Base-by-base conservation (phyloP, 2,888 invertebrate species). In the Eudasyphora cyanicolor region DNA sequence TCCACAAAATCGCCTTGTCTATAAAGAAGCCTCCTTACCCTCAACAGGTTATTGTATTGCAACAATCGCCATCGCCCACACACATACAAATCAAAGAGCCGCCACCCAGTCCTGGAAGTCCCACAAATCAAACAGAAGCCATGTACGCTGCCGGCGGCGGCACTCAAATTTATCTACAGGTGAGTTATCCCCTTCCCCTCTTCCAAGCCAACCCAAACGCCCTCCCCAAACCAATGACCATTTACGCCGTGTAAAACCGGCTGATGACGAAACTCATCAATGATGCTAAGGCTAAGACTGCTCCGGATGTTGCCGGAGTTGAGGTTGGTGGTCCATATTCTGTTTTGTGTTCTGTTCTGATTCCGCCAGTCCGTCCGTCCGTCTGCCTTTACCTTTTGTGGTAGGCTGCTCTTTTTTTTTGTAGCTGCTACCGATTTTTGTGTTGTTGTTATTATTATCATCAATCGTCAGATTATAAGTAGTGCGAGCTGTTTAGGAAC, bases 91-190 rank as follows among this genome's bases (percentile, higher is more conserved):
- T 90, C 87, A 90, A 91, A 89, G 90, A 91, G 86, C 89, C 89
- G 88, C 91, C 89, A 87, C 90, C 89, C 84, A 91, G 91, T 89
- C 91, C 91, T 89, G 90, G 90, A 89, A 91, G 91, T 85, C 90
- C 91, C 88, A 88, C 88, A 87, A 84, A 81, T 76, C 84, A 84
- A 51, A 88, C 89, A 85, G 91, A 91, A 86, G 89, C 89, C 87
- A 92, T 92, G 92, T 92, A 92, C 88, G 91, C 91, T 89, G 91
- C 92, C 88, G 90, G 91, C 89, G 92, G 92, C 89, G 91, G 92
- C 90, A 92, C 92, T 87, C 92, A 92, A 89, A 92, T 92, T 88
- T 92, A 92, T 88, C 90, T 92, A 86, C 92, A 92, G 92, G 92
- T 92, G 91, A 91, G 91, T 89, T 64, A 27, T 75, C 64, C 17